Conservation (phyloP, 2,888 invertebrate genomes). For the Aleiodes alternator region DNA sequence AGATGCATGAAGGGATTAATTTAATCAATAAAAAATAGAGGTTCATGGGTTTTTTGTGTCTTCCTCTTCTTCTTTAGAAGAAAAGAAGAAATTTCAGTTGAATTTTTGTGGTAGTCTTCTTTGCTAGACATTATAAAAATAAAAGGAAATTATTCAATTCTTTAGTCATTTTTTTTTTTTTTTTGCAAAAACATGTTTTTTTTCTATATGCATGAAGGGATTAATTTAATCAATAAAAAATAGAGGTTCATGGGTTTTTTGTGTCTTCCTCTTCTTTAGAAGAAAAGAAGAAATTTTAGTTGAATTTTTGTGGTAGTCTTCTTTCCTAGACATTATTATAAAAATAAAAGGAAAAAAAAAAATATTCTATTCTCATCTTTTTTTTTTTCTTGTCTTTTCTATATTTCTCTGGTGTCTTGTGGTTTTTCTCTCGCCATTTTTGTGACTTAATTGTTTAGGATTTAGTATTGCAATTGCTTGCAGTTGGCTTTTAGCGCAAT, state of each 20-base stretch:
- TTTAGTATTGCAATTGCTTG: conserved; percentile 25
- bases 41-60: no score
- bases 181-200: no score
- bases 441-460: conserved; percentile 24
- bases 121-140: no score
- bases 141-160: not conserved
- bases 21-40: no score
- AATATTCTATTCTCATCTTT: not conserved
- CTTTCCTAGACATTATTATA: no score
- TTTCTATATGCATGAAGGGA: no score
- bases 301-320: not conserved
- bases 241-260: no score
- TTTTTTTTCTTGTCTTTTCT: conserved; percentile 21
- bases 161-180: conserved; percentile 30
- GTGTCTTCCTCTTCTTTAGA: no score
- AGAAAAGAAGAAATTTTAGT: not conserved
- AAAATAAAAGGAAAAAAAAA: not conserved
- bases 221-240: no score
- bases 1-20: no score
- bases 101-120: not conserved
- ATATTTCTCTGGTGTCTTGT: conserved; percentile 36
- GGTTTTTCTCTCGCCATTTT: conserved; percentile 25
- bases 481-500: conserved; percentile 29
- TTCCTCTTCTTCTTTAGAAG: no score
- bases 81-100: not conserved